Base-by-base conservation (phyloP, 2,113 vertebrate genomes). In the Misgurnus anguillicaudatus region DNA sequence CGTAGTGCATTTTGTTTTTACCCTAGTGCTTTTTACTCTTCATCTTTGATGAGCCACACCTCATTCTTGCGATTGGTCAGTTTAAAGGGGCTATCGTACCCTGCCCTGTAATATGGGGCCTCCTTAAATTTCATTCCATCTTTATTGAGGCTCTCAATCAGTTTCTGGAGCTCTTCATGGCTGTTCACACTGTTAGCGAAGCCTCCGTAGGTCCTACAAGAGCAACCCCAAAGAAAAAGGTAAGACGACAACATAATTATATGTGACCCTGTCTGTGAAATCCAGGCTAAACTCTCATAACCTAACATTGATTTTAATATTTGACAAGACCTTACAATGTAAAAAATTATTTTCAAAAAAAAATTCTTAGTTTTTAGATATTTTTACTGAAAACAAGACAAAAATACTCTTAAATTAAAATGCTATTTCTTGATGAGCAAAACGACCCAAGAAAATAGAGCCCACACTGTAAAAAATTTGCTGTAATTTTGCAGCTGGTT, bases 51-150 rank as follows among this genome's bases (percentile, higher is more conserved):
- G 73, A 95, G 38, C 93, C 92, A 94, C 5, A 94, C 91, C 83
- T 96, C 93, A 2, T 93, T 93, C 68, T 84, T 90, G 88, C 91
- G 93, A 11, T 94, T 91, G 67, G 91, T 84, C 75, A 95, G 88
- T 76, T 95, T 90, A 82, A 92, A 91, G 78, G 90, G 94, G 78
- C 90, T 94, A 86, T 91, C 91, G 9, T 94, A 95, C 62, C 94
- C 93, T 0, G 87, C 92, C 0, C 87, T 78, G 66, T 95, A 96
- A 83, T 89, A 96, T 1, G 94, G 92, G 47, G 87, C 87, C 36
- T 94, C 92, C 0, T 90, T 75, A 21, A 89, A 92, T 16, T 69
- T 77, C 82, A 91, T 90, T 1, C 92, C 91, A 58, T 94, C 93
- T 62, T 91, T 87, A 82, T 90, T 92, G 77, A 94, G 89, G 78